These are phyloP conservation scores for Micromys minutus DNA, from an alignment of 2,113 vertebrate genomes.

Conservation along the genomic window DNA sequence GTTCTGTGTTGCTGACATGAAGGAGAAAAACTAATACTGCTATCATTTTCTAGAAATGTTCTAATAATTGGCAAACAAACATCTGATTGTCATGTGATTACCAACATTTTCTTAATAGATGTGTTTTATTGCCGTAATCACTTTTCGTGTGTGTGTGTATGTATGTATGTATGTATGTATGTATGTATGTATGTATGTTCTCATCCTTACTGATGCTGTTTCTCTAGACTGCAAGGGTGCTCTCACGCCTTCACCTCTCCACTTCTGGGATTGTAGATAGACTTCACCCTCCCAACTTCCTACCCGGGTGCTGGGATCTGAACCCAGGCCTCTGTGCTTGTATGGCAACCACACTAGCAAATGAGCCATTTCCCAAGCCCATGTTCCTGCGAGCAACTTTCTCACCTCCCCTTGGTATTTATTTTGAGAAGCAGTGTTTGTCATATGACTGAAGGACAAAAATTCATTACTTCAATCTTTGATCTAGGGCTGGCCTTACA, in stretches of 20 bases:
- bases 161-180: background rate
- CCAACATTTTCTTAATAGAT: background rate
- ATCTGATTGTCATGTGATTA: background rate
- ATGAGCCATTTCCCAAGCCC: background rate
- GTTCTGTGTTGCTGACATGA: background rate
- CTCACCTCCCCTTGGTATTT: background rate
- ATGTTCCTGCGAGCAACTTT: background rate
- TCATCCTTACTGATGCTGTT: background rate
- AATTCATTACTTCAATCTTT: background rate
- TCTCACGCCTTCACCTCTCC: no score
- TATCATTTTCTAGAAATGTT: background rate
- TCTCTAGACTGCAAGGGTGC: background rate
- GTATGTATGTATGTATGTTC: background rate
- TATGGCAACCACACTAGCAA: background rate
- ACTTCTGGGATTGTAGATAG: no score
- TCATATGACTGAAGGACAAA: background rate
- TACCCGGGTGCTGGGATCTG: background rate
- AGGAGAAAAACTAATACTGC: background rate
- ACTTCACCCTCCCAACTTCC: background rate
- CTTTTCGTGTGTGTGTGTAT: background rate
- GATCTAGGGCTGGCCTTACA: background rate
- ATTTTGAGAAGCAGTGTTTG: background rate
- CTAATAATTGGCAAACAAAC: background rate
- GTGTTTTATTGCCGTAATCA: background rate
- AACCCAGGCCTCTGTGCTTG: background rate